Percentiles rank a stretch among this genome's conserved stretches.
These are phyloP conservation scores for Colletes collaris DNA, from an alignment of 2,888 invertebrate species.

Conservation along the genomic window DNA sequence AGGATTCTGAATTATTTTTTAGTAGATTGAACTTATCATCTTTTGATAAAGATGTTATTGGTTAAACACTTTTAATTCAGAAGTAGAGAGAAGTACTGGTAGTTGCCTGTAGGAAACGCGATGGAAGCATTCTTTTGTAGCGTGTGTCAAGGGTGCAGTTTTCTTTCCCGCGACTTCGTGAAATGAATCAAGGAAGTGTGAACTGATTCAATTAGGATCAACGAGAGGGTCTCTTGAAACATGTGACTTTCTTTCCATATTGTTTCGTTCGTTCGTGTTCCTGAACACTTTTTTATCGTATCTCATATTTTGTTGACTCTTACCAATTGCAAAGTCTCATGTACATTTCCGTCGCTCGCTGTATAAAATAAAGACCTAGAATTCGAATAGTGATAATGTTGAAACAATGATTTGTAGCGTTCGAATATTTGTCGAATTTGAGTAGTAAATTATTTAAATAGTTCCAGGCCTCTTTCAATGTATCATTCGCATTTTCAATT, in stretches of 20 bases:
- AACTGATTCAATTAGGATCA: conserved; percentile 46
- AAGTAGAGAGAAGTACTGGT: background rate
- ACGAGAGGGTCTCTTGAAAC: conserved; percentile 26
- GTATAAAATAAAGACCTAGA: too few species aligned
- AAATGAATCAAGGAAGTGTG: conserved; percentile 44
- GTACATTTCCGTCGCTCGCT: too few species aligned
- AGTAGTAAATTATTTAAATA: background rate
- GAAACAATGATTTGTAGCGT: too few species aligned
- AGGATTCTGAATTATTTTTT: too few species aligned
- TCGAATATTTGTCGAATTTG: background rate
- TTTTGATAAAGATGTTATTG: too few species aligned
- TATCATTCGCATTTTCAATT: too few species aligned
- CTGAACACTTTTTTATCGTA: too few species aligned
- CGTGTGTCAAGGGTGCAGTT: conserved; percentile 19
- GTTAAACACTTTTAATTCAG: too few species aligned
- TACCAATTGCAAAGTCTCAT: too few species aligned
- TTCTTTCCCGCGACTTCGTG: conserved; percentile 22
- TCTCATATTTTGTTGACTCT: too few species aligned
- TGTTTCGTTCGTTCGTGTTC: background rate
- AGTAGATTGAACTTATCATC: too few species aligned
- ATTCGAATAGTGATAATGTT: too few species aligned
- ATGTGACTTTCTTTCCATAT: conserved; percentile 22
- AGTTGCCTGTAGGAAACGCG: background rate
- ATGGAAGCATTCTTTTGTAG: conserved; percentile 6
- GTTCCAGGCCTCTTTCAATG: background rate